Conservation (phyloP, 1,140 invertebrate genomes). For the Cardiocondyla obscurior region DNA sequence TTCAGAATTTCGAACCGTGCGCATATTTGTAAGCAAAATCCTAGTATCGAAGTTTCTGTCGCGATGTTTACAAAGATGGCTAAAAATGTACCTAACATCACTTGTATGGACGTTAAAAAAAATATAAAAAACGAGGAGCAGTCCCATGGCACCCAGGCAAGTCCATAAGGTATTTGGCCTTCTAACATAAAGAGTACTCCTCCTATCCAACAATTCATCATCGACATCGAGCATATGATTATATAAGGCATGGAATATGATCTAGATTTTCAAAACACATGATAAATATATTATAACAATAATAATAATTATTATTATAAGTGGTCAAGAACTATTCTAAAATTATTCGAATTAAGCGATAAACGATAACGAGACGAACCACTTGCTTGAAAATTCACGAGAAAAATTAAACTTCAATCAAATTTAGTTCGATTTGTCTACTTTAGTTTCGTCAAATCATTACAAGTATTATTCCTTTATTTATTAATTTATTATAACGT, state of each 20-base stretch:
- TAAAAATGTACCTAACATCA: not conserved
- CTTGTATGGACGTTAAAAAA: not conserved
- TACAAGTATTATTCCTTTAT: too few species aligned
- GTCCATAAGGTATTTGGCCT: not conserved
- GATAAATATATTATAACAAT: not conserved
- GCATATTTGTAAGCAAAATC: conserved; percentile 29
- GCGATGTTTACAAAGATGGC: not conserved
- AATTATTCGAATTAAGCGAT: not conserved
- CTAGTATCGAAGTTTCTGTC: not conserved
- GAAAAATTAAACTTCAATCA: too few species aligned
- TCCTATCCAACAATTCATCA: not conserved
- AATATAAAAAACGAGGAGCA: not conserved
- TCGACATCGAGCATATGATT: not conserved
- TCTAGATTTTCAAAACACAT: not conserved
- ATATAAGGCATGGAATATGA: conserved; percentile 17
- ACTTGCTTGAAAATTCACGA: not conserved
- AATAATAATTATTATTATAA: too few species aligned
- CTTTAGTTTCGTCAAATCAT: too few species aligned
- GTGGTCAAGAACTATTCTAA: not conserved
- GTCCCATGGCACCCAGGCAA: not conserved
- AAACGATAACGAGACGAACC: too few species aligned
- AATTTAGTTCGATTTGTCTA: too few species aligned
- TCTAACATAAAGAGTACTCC: not conserved
- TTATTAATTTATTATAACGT: too few species aligned
- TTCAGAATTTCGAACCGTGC: conserved; percentile 17